These are phyloP conservation scores for Dynastes hyllus DNA, from an alignment of 2,888 invertebrate genomes.

Conservation along the genomic window DNA sequence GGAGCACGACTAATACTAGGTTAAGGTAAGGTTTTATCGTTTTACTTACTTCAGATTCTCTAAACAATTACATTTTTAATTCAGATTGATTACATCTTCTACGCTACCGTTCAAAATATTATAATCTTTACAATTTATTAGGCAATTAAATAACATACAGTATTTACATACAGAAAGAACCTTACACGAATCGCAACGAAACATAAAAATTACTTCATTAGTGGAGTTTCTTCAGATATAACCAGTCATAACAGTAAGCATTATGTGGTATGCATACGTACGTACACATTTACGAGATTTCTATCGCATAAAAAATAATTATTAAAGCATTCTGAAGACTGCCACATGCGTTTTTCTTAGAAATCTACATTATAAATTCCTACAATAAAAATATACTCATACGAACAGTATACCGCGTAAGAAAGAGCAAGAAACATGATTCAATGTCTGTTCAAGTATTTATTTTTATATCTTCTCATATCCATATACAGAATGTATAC, in stretches of 20 bases:
- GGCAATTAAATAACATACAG: too few relatives aligned
- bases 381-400: constrained; percentile 6
- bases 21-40: too few relatives aligned
- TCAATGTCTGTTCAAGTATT: constrained; percentile 11
- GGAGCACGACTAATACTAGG: too few relatives aligned
- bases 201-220: constrained; percentile 29
- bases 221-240: background rate
- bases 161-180: too few relatives aligned
- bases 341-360: constrained; percentile 3
- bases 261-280: background rate
- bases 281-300: background rate
- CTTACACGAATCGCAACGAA: background rate
- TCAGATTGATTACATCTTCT: too few relatives aligned
- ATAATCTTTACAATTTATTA: too few relatives aligned
- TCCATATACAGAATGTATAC: background rate
- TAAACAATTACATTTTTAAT: too few relatives aligned
- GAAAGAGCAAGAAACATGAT: constrained; percentile 1
- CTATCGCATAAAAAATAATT: constrained; percentile 20
- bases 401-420: background rate
- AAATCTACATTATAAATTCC: constrained; percentile 10
- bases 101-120: too few relatives aligned
- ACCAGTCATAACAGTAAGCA: constrained; percentile 9
- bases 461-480: background rate
- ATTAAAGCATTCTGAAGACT: background rate
- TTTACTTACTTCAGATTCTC: too few relatives aligned